These are phyloP conservation scores for Schrankia costaestrigalis DNA, from an alignment of 2,888 invertebrate species.

Conservation along the genomic window DNA sequence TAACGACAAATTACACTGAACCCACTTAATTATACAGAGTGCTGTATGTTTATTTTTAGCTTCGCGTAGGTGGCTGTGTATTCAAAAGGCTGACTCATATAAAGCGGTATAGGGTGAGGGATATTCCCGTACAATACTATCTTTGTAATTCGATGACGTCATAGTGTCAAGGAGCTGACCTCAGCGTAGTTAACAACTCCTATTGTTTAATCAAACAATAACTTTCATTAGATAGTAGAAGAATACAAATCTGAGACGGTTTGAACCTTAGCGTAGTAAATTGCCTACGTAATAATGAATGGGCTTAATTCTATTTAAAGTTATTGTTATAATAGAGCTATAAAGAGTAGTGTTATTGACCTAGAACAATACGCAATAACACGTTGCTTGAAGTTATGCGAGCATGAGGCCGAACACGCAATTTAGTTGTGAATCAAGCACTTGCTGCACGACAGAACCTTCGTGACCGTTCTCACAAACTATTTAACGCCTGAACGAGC, in stretches of 20 bases:
- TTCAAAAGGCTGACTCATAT: too few relatives aligned
- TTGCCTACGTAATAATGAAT: slow-evolving; percentile 10
- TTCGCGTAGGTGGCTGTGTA: too few relatives aligned
- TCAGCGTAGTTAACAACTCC: slow-evolving; percentile 7
- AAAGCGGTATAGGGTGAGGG: too few relatives aligned
- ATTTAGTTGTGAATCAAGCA: slow-evolving; percentile 22
- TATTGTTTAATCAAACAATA: slow-evolving; percentile 11
- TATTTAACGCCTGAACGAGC: slow-evolving; percentile 2
- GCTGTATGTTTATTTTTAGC: too few relatives aligned
- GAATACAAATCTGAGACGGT: not conserved
- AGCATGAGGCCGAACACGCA: slow-evolving; percentile 23
- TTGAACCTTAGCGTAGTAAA: not conserved
- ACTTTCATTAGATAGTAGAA: slow-evolving; percentile 5
- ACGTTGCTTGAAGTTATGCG: slow-evolving; percentile 23
- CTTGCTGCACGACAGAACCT: slow-evolving; percentile 7
- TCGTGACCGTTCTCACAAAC: slow-evolving; percentile 5
- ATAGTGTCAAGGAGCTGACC: slow-evolving; percentile 14
- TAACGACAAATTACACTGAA: too few relatives aligned
- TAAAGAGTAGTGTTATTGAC: slow-evolving; percentile 23
- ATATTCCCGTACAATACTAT: slow-evolving; percentile 16
- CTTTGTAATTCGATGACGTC: slow-evolving; percentile 14
- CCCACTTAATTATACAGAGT: too few relatives aligned
- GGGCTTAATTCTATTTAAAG: slow-evolving; percentile 9
- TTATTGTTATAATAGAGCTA: slow-evolving; percentile 11
- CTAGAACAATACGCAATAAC: slow-evolving; percentile 34